Evolutionary conservation across 2,113 vertebrate species (phyloP), one percentile per base, ranked within the genome.

Genomic region (Phalacrocorax pelagicus): DNA sequence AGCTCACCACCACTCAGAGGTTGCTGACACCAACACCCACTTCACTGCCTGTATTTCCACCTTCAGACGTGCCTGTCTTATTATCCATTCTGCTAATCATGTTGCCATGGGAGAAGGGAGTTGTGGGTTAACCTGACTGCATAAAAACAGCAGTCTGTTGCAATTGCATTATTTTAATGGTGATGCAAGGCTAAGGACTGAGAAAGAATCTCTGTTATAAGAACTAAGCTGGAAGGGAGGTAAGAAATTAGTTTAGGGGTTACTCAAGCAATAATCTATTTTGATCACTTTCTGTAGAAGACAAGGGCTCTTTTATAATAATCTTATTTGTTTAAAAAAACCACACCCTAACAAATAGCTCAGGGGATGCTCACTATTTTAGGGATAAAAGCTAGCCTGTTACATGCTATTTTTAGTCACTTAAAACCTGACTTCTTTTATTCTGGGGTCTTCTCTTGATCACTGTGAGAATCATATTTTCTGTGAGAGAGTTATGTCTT

Each of bases 401-500:
- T 59, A 30, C 1, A 8, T 36, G 36, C 47, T 93, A 70, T 74
- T 86, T 93, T 91, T 57, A 86, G 55, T 81, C 55, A 63, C 38
- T 95, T 90, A 86, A 95, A 75, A 89, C 66, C 23, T 79, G 70
- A 71, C 14, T 89, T 81, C 58, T 63, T 91, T 90, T 73, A 57
- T 88, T 96, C 65, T 62, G 20, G 21, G 44, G 30, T 81, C 57
- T 88, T 84, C 63, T 78, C 81, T 52, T 74, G 27, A 71, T 92
- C 57, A n/a, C 63, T 88, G 40, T 16, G 11, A 40, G 26, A 84
- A 79, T 72, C 27, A 36, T 66, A 16, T 79, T 81, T 93, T 88
- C 57, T 63, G 5, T 65, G 65, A 67, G 15, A 83, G 55, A 51
- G 13, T 49, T 83, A 42, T 3, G 13, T n/a, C 75, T 93, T 86